Evolutionary conservation across 2,113 vertebrate species (phyloP).

Genomic region (Peromyscus polionotus): DNA sequence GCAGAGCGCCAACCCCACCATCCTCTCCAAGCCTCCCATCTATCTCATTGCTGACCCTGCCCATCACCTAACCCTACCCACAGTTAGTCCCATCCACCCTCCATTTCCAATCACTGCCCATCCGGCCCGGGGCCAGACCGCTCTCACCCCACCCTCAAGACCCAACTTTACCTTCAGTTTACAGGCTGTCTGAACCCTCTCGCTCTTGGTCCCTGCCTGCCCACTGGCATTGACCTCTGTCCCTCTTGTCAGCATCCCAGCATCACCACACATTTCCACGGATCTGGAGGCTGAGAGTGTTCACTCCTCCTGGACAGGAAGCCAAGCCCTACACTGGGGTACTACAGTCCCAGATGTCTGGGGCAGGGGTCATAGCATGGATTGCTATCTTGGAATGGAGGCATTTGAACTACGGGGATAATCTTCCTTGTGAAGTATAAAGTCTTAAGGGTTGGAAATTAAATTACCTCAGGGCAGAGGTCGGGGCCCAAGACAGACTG

Average conservation of each 20-base stretch:
- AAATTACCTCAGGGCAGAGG: not conserved
- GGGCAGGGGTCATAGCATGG: not conserved
- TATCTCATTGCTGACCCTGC: no score
- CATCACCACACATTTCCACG: rapidly evolving
- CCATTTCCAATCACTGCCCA: not conserved
- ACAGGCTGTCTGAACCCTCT: not conserved
- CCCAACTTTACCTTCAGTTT: not conserved
- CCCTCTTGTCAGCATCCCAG: not conserved
- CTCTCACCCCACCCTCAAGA: not conserved
- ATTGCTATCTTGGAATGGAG: not conserved
- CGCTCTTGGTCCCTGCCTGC: no score
- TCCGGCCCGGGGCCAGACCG: not conserved
- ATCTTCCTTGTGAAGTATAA: not conserved
- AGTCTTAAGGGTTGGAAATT: not conserved
- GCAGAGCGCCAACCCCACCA: no score
- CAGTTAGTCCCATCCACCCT: no score
- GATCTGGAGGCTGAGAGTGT: rapidly evolving
- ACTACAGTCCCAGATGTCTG: not conserved
- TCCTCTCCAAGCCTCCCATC: not conserved
- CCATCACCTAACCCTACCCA: not conserved
- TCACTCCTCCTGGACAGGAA: no score
- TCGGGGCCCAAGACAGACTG: no score
- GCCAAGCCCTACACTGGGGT: not conserved
- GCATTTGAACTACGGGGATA: not conserved
- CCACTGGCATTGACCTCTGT: not conserved